phyloP scores from a whole-genome alignment of 2,113 vertebrate species.

The Atlantisia rogersi region DNA sequence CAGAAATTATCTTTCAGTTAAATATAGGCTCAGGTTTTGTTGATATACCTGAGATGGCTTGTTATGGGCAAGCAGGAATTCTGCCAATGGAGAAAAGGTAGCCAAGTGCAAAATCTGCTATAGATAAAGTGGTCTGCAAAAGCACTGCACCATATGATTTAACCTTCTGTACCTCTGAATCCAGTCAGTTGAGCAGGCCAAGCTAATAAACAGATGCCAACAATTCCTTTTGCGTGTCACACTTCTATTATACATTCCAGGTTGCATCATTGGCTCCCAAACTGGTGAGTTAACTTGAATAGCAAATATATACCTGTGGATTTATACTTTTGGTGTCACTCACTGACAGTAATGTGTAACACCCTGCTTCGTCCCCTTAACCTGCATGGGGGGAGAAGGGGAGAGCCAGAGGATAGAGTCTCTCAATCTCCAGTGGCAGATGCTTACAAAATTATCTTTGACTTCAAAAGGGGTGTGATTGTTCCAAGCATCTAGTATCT shows the following conservation, averaged over 20 bases:
- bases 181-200: not conserved
- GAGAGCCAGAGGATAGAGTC: not conserved
- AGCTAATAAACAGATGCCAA: not conserved
- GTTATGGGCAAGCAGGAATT: not conserved
- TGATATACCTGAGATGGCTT: not conserved
- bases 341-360: not conserved
- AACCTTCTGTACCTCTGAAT: not conserved
- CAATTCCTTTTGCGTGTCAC: not conserved
- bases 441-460: not conserved
- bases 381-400: not conserved
- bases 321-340: not conserved
- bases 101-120: not conserved
- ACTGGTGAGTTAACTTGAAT: not conserved
- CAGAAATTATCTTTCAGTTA: not conserved
- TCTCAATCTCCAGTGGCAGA: not conserved
- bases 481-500: not conserved
- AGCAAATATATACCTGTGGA: not conserved
- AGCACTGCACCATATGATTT: not conserved
- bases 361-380: not conserved
- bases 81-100: slow-evolving; percentile 2
- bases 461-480: not conserved
- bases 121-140: slow-evolving; percentile 14
- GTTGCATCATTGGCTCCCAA: not conserved
- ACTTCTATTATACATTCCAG: not conserved
- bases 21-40: not conserved